Percentiles rank a stretch among this genome's conserved stretches.
Conservation (phyloP, 2,888 invertebrate genomes). For the Caenorhabditis sp. region DNA sequence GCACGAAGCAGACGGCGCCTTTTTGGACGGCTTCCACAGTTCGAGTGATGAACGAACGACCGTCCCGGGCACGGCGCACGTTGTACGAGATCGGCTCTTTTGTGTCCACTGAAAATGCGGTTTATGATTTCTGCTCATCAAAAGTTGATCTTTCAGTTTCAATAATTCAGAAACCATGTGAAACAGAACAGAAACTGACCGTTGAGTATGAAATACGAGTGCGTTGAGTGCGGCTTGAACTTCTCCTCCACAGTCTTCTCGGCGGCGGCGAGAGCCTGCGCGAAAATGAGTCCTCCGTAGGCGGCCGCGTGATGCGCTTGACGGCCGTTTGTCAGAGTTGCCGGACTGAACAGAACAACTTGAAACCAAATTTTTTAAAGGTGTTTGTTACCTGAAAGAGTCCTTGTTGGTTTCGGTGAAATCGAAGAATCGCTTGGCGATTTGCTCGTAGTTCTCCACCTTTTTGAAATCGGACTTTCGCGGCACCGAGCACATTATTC, state of each 20-base stretch:
- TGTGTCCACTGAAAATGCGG: slow-evolving; percentile 71
- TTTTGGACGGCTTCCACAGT: slow-evolving; percentile 81
- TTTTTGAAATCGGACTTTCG: slow-evolving; percentile 40
- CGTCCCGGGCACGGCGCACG: slow-evolving; percentile 80
- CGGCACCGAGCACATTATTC: slow-evolving; percentile 33
- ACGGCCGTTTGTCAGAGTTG: slow-evolving; percentile 57
- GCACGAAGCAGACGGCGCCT: slow-evolving; percentile 79
- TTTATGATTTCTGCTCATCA: neutral
- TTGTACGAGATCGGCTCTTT: slow-evolving; percentile 80
- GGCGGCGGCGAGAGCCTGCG: slow-evolving; percentile 73
- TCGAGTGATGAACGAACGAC: slow-evolving; percentile 72
- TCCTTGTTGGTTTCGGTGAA: slow-evolving; percentile 57
- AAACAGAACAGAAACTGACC: slow-evolving; percentile 57
- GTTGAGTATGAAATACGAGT: slow-evolving; percentile 75
- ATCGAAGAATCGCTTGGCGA: slow-evolving; percentile 56
- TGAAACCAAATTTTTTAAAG: neutral
- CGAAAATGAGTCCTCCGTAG: slow-evolving; percentile 75
- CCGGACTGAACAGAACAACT: slow-evolving; percentile 47
- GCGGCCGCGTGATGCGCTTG: slow-evolving; percentile 65
- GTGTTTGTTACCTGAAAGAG: slow-evolving; percentile 53
- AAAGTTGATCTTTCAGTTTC: no score
- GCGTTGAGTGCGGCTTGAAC: slow-evolving; percentile 73
- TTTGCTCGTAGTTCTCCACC: slow-evolving; percentile 54
- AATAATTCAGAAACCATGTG: no score
- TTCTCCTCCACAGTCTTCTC: slow-evolving; percentile 68